Evolutionary conservation across 2,888 invertebrate species (phyloP).

Genomic region (Lochmaea capreae): DNA sequence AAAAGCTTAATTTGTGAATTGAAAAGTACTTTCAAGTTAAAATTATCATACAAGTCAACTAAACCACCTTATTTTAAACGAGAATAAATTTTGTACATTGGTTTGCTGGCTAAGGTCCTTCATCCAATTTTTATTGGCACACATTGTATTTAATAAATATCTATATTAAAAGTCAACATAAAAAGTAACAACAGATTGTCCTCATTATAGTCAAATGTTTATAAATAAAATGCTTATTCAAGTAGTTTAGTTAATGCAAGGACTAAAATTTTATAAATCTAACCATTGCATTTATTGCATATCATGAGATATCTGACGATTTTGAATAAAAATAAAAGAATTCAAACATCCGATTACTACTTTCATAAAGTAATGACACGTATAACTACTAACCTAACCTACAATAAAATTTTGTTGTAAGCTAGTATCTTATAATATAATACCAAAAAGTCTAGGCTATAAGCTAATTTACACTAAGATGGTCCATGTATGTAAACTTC

Average conservation of each 20-base stretch:
- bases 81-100: constrained; percentile 41
- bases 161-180: constrained; percentile 60
- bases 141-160: constrained; percentile 50
- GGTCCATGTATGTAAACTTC: background rate
- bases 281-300: background rate
- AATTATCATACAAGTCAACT: background rate
- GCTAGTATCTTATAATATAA: background rate
- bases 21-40: background rate
- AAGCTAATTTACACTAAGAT: background rate
- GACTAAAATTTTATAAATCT: background rate
- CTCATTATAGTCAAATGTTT: constrained; percentile 65
- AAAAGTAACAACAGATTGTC: constrained; percentile 65
- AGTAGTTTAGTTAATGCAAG: constrained; percentile 11
- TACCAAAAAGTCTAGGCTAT: background rate
- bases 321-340: background rate
- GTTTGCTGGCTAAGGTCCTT: constrained; percentile 48
- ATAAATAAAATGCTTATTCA: constrained; percentile 56
- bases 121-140: constrained; percentile 58
- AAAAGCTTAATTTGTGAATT: background rate
- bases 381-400: background rate
- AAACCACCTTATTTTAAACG: constrained; percentile 2
- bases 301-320: background rate
- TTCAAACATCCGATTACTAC: background rate
- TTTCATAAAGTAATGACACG: background rate
- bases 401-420: background rate